Base-by-base conservation (phyloP, 2,113 vertebrate genomes). In the Craseonycteris thonglongyai region DNA sequence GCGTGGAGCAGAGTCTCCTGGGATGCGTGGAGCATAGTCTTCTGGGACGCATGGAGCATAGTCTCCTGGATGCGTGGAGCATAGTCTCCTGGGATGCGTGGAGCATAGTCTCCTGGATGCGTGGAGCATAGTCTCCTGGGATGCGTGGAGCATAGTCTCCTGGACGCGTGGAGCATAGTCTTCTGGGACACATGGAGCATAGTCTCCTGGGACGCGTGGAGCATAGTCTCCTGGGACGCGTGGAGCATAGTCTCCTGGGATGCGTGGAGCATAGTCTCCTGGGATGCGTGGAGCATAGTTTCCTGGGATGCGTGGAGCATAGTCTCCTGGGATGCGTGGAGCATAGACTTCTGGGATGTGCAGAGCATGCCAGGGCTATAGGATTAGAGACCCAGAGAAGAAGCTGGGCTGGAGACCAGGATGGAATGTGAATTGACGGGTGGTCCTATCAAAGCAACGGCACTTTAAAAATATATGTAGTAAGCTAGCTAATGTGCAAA, bases 301-400 rank as follows among this genome's bases (percentile, higher is more conserved):
- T 83, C 75, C 22, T n/a, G n/a, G n/a, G n/a, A n/a, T n/a, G n/a
- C n/a, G n/a, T 10, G 24, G 40, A 49, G 3, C 8, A 35, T 40
- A 14, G 61, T 26, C 47, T 83, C 75, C 22, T n/a, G n/a, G n/a
- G n/a, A n/a, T n/a, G n/a, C n/a, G n/a, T 10, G 24, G 40, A 49
- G 3, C 8, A 35, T 40, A 14, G 61, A 19, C 47, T 83, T 81
- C 22, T 35, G 26, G n/a, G 24, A 35, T 19, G 33, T 7, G 4
- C 28, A 10, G 28, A 38, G 14, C 47, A 10, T 26, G 2, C 4
- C 5, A 38, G 40, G 38, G 30, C 11, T 7, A 5, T 0, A 7
- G 8, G 59, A 35, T 22, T 13, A 61, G 42, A 40, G 78, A 42
- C 19, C 1, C 4, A 47, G 84, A 45, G 11, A 47, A 40, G 3